Conservation (phyloP, 2,888 invertebrate genomes). For the Phengaris alcon region DNA sequence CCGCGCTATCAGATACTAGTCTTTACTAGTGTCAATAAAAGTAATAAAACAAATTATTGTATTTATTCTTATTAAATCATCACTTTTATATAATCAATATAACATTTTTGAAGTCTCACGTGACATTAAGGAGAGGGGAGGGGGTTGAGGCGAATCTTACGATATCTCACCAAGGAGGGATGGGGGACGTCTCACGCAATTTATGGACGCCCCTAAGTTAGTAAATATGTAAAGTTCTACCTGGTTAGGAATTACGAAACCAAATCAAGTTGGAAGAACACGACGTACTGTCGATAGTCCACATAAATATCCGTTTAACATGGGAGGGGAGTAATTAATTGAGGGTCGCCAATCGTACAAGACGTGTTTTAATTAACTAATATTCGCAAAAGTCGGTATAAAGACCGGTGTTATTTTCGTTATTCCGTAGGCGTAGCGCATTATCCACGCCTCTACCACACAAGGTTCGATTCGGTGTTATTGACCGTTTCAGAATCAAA, state of each 20-base stretch:
- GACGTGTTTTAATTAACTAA: background rate
- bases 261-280: background rate
- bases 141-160: background rate
- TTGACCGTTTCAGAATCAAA: constrained; percentile 24
- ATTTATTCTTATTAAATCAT: no score
- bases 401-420: constrained; percentile 2
- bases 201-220: background rate
- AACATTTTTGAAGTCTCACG: no score
- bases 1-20: no score
- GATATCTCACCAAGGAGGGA: background rate
- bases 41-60: no score
- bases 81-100: no score
- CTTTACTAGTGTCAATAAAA: no score
- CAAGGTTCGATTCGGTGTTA: constrained; percentile 3
- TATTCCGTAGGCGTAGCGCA: constrained; percentile 22
- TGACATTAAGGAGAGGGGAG: no score
- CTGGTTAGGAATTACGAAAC: background rate
- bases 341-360: background rate
- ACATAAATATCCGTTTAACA: background rate
- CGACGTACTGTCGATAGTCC: background rate
- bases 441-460: constrained; percentile 24
- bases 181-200: no score
- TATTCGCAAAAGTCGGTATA: constrained; percentile 22
- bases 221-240: background rate
- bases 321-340: background rate